A percentile compares a stretch with the other conserved stretches of the same genome.
Conservation (phyloP, 2,113 vertebrate genomes). For the Cyanistes caeruleus region DNA sequence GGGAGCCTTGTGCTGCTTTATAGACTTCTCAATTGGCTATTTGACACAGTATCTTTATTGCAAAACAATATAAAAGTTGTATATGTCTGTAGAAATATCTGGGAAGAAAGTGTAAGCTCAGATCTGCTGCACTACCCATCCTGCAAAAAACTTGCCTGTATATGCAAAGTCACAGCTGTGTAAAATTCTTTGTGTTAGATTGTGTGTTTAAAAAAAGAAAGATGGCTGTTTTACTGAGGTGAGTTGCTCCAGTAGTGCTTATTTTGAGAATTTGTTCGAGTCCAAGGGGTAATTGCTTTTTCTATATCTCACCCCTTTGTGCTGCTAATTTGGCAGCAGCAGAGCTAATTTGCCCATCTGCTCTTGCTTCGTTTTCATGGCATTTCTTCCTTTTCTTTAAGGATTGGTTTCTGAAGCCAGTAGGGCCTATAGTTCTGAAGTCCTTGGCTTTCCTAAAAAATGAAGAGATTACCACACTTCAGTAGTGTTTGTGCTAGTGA, state of each 20-base stretch:
- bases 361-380: neutral
- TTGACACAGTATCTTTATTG: neutral
- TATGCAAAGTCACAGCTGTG: neutral
- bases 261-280: neutral
- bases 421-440: neutral
- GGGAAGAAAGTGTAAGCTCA: neutral
- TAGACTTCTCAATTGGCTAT: neutral
- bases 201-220: neutral
- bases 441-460: neutral
- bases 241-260: neutral
- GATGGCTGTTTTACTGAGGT: neutral
- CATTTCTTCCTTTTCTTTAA: neutral
- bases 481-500: neutral
- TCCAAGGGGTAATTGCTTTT: neutral
- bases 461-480: neutral
- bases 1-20: neutral
- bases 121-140: neutral
- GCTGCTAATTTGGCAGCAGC: neutral
- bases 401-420: neutral
- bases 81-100: neutral
- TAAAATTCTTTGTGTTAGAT: neutral
- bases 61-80: neutral
- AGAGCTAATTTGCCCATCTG: neutral
- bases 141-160: rapidly evolving
- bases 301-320: neutral